A percentile compares a stretch with the other conserved stretches of the same genome.
Evolutionary conservation across 1,140 invertebrate genomes (phyloP).

Genomic region (Paralvinella palmiformis): DNA sequence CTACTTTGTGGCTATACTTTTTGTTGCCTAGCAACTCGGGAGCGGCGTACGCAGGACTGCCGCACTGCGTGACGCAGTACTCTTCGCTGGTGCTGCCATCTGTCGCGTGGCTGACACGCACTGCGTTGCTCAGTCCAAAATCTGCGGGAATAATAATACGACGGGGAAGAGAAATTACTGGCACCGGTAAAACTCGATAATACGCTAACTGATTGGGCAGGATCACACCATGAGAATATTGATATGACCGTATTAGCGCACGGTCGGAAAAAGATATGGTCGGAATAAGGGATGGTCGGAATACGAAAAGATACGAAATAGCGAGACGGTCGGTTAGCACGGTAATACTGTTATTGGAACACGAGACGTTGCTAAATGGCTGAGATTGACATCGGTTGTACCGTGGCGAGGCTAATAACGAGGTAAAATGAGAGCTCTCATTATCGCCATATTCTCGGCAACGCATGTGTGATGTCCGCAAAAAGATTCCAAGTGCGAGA

Average conservation of each 20-base stretch:
- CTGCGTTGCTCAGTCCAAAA: conserved; percentile 43
- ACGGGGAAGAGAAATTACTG: neutral
- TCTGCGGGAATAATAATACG: conserved; percentile 35
- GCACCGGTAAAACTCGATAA: neutral
- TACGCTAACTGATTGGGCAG: too few species aligned
- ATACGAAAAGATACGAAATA: neutral
- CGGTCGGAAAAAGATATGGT: neutral
- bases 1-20: conserved; percentile 41
- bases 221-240: too few species aligned
- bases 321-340: too few species aligned
- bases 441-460: too few species aligned
- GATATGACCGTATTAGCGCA: too few species aligned
- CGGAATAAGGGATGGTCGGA: neutral
- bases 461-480: too few species aligned
- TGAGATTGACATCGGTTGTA: too few species aligned
- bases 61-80: conserved; percentile 38
- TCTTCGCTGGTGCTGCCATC: conserved; percentile 12
- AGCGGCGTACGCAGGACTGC: conserved; percentile 45
- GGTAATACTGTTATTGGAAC: too few species aligned
- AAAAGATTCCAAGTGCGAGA: too few species aligned
- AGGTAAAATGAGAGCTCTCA: too few species aligned
- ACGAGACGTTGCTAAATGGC: too few species aligned
- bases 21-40: conserved; percentile 44
- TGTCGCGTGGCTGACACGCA: conserved; percentile 4
- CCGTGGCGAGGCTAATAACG: too few species aligned